A percentile compares a stretch with the other conserved stretches of the same genome.
phyloP scores from a whole-genome alignment of 2,113 vertebrate species.

The Dasyprocta punctata region DNA sequence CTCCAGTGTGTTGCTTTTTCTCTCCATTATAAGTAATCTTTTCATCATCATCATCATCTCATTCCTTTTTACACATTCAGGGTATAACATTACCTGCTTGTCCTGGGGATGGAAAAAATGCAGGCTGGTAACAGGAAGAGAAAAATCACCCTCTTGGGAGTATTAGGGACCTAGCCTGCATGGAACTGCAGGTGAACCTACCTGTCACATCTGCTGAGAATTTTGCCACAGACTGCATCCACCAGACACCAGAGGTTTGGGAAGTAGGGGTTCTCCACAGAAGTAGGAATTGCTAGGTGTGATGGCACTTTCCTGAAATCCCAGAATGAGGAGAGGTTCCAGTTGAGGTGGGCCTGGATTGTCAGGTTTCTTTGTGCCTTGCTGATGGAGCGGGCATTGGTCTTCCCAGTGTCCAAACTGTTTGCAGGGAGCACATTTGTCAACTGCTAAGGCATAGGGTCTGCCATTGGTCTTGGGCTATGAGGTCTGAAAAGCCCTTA shows the following conservation, averaged over 20 bases:
- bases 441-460: too few species aligned
- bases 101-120: slow-evolving; percentile 54
- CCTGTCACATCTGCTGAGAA: neutral
- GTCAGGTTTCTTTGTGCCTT: too few species aligned
- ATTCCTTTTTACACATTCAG: slow-evolving; percentile 70
- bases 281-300: neutral
- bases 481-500: too few species aligned
- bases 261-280: slow-evolving; percentile 31
- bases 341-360: too few species aligned
- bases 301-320: neutral
- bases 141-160: neutral
- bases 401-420: too few species aligned
- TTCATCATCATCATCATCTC: slow-evolving; percentile 51
- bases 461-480: too few species aligned
- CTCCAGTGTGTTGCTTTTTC: neutral
- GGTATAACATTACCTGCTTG: slow-evolving; percentile 68
- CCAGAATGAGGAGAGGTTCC: neutral
- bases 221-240: slow-evolving; percentile 39
- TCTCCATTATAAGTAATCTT: neutral
- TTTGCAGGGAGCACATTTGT: too few species aligned
- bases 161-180: neutral
- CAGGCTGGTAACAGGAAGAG: neutral
- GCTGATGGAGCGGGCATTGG: too few species aligned
- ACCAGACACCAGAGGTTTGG: slow-evolving; percentile 51
- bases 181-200: neutral